Percentiles rank a stretch among this genome's conserved stretches.
phyloP scores from a whole-genome alignment of 1,140 invertebrate species.

The Platorchestia sp. region DNA sequence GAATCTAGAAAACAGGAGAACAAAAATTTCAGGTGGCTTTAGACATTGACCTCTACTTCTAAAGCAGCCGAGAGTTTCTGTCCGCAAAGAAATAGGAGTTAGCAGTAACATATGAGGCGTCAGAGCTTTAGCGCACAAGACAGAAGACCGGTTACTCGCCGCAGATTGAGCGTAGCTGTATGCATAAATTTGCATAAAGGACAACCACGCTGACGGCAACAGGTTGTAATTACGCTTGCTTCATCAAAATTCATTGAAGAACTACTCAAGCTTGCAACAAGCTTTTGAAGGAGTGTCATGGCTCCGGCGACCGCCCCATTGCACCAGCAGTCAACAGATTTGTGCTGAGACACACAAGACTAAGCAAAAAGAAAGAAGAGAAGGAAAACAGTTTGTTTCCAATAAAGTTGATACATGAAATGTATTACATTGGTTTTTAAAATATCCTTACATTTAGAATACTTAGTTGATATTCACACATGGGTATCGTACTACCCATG shows the following conservation, averaged over 20 bases:
- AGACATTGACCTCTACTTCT: not conserved
- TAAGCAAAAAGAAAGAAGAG: too few relatives aligned
- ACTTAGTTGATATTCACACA: too few relatives aligned
- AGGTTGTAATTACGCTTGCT: not conserved
- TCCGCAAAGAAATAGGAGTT: not conserved
- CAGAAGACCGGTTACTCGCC: not conserved
- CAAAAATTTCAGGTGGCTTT: not conserved
- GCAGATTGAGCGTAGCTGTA: constrained; percentile 30
- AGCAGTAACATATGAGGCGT: not conserved
- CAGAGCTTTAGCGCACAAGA: not conserved
- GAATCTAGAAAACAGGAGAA: not conserved
- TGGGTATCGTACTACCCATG: too few relatives aligned
- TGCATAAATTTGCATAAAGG: constrained; percentile 48
- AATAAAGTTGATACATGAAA: too few relatives aligned
- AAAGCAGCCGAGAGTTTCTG: not conserved
- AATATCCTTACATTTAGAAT: too few relatives aligned
- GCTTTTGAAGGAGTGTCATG: not conserved
- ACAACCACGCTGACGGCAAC: constrained; percentile 10
- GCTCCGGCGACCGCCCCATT: not conserved
- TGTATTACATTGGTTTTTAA: too few relatives aligned
- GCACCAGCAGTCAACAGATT: not conserved
- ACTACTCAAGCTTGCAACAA: not conserved
- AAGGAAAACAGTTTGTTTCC: too few relatives aligned
- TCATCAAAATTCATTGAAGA: constrained; percentile 10
- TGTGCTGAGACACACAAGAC: too few relatives aligned